phyloP scores from a whole-genome alignment of 2,888 invertebrate species.

The Belgica antarctica region DNA sequence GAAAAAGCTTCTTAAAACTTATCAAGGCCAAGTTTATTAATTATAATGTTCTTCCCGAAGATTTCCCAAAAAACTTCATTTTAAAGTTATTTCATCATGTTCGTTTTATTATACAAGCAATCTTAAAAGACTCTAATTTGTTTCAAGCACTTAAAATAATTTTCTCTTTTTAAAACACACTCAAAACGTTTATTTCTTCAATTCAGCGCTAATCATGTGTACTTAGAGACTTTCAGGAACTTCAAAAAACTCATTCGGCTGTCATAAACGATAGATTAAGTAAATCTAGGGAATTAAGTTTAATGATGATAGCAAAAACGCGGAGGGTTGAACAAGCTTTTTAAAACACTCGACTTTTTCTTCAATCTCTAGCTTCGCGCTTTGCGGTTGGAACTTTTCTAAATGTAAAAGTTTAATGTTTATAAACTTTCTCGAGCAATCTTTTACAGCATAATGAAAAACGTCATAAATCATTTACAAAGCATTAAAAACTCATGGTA shows the following conservation, averaged over 20 bases:
- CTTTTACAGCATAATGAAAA: background rate
- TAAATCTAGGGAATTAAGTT: background rate
- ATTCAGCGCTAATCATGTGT: no score
- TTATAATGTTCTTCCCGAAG: no score
- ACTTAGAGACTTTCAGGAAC: background rate
- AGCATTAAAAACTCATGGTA: slow-evolving; percentile 15
- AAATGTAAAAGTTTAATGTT: background rate
- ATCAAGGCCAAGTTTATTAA: no score
- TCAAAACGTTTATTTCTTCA: no score
- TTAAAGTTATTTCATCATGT: no score
- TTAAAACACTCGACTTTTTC: background rate
- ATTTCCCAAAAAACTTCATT: no score
- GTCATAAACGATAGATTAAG: slow-evolving; percentile 21
- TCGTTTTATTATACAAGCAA: no score
- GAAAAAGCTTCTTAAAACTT: no score
- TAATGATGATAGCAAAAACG: background rate
- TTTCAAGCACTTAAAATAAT: no score
- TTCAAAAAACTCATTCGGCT: slow-evolving; percentile 6
- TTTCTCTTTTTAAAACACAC: no score
- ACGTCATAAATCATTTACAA: background rate
- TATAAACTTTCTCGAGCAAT: background rate
- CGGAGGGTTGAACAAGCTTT: background rate
- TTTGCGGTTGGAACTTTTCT: background rate
- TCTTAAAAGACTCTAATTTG: no score
- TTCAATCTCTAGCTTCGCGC: background rate